These are phyloP conservation scores for Pseudopipra pipra DNA, from an alignment of 2,113 vertebrate genomes.

Conservation along the genomic window DNA sequence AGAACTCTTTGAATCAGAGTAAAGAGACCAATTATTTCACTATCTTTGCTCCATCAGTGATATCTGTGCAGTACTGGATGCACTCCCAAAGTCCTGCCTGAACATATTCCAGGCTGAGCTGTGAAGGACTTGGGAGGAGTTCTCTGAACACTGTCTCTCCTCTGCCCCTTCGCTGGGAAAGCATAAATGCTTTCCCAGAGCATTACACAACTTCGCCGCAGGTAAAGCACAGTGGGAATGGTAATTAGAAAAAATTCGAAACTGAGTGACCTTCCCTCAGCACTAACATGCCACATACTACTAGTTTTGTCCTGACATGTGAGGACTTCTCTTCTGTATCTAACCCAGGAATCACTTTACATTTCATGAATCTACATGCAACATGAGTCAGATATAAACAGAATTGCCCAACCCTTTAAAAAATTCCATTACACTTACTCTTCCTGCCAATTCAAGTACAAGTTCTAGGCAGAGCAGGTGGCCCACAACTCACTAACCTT, in stretches of 20 bases:
- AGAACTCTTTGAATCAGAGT: neutral
- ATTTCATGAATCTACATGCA: constrained; percentile 63
- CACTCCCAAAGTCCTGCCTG: constrained; percentile 40
- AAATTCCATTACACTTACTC: constrained; percentile 60
- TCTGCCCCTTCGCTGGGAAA: neutral
- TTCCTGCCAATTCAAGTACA: constrained; percentile 46
- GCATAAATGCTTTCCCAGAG: neutral
- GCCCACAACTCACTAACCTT: neutral
- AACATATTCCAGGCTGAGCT: constrained; percentile 28
- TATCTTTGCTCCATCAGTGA: neutral
- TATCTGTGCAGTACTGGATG: constrained; percentile 10
- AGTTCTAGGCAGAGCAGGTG: constrained; percentile 28
- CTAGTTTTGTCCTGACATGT: constrained; percentile 50
- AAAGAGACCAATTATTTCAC: neutral
- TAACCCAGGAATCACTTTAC: constrained; percentile 37
- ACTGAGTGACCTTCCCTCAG: constrained; percentile 54
- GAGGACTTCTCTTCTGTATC: constrained; percentile 44
- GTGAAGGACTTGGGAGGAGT: constrained; percentile 38
- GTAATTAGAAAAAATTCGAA: constrained; percentile 39
- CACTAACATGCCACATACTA: constrained; percentile 21
- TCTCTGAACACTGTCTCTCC: neutral
- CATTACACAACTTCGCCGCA: constrained; percentile 27
- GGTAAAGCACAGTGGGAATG: constrained; percentile 38
- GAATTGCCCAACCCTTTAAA: constrained; percentile 47
- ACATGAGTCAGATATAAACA: constrained; percentile 55